Base-by-base conservation (phyloP, 2,888 invertebrate species). In the Trichogramma evanescens region DNA sequence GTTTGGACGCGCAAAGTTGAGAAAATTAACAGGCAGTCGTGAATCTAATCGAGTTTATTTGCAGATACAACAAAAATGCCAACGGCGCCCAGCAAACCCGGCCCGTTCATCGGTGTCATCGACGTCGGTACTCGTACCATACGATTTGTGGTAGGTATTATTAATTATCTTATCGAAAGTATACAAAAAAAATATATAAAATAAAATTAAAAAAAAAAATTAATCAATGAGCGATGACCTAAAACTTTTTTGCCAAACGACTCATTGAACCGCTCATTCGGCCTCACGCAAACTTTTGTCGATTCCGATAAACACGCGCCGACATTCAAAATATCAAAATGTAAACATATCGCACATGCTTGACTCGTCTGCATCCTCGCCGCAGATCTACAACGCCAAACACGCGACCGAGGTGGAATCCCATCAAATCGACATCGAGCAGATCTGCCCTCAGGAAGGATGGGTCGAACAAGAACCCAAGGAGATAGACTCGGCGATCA, bases 121-220 rank as follows among this genome's bases (percentile, higher is more conserved):
- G 95, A 97, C 75, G 95, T 95, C 75, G 96, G 97, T 65, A 96
- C 97, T n/a, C 90, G 92, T 70, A 92, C 92, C 50, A 87, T 91
- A 53, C 81, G 92, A 70, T 93, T 95, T 82, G 86, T 92, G 80
- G 89, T 92, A 76, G 82, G 83, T 64, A 54, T 49, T 6, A 6
- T 45, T 13, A n/a, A 48, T 48, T 48, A 6, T 6, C 45, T 9
- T 9, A 45, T 45, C 8, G 45, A n/a, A 45, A 45, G 10, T n/a
- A 45, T 9, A 9, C 9, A 45, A 8, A 45, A 45, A 8, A 45
- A 45, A 45, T 50, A 49, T 6, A 9, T 6, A 7, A 9, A 13
- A 13, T 13, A 13, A 13, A 13, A 13, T 5, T 5, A 55, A 38
- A 54, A 49, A 40, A 40, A 45, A 45, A 45, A 9, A 45, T 45